Evolutionary conservation across 2,797 vertebrate genomes (phyloP), one percentile per base, ranked within the genome.

Genomic region (Spea hammondii): DNA sequence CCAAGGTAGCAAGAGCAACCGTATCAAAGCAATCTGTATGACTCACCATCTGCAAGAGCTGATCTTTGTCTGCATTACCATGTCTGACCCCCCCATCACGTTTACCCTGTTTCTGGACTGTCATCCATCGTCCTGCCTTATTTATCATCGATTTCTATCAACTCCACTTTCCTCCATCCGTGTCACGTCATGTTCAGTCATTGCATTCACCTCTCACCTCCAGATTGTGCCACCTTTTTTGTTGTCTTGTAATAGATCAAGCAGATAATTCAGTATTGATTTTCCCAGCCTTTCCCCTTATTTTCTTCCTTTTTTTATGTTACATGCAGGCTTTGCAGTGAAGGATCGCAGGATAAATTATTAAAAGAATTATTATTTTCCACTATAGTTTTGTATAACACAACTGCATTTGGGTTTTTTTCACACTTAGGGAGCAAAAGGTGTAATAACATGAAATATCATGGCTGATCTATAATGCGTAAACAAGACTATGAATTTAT

Each of bases 1-100:
- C 64, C 69, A 70, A 81, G 79, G 79, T 81, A 81, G 69, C 68
- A 45, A 79, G 62, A 60, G 7, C 55, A 70, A 44, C 8, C 55
- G 10, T n/a, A 60, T 48, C 49, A 17, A 8, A 60, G 32, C 3
- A 47, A 72, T 77, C 6, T 72, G 50, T 74, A 72, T 72, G 51
- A 53, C 10, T n/a, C 67, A 4, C 47, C 78, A 46, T 64, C 72
- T 45, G 44, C 66, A 54, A n/a, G 47, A 54, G 53, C 8, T 48
- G 6, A 44, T 49, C 72, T n/a, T 8, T 65, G 55, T 46, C 48
- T 79, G 4, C 46, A 7, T 50, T 51, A 57, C 32, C 60, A 13
- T 72, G 32, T 50, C 46, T 57, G 13, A 64, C 47, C 17, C 60
- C 67, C 4, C 57, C 66, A 59, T 17, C 32, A 54, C 47, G n/a